Evolutionary conservation across 2,888 invertebrate species (phyloP).

Genomic region (Ceramica pisi): DNA sequence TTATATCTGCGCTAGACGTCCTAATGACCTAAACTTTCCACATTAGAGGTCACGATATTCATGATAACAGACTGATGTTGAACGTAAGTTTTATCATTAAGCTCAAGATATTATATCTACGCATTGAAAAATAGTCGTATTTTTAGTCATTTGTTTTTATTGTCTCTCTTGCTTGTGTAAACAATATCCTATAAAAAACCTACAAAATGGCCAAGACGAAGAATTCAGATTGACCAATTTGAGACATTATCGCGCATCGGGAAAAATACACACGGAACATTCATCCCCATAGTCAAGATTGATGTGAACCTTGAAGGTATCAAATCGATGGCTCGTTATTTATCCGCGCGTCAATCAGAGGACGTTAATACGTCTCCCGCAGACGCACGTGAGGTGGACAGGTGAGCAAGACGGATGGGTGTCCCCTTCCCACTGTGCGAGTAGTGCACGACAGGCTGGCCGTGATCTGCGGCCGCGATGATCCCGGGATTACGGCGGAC

Average conservation of each 20-base stretch:
- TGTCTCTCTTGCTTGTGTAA: too few species aligned
- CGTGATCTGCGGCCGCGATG: slow-evolving; percentile 39
- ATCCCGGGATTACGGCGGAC: slow-evolving; percentile 47
- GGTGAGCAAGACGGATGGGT: slow-evolving; percentile 52
- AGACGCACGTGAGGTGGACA: slow-evolving; percentile 12
- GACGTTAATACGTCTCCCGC: neutral
- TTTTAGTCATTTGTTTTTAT: neutral
- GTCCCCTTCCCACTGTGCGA: neutral
- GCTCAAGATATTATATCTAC: slow-evolving; percentile 2
- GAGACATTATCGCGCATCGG: neutral
- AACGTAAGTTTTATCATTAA: slow-evolving; percentile 4
- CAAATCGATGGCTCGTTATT: slow-evolving; percentile 18
- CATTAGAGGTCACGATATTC: slow-evolving; percentile 25
- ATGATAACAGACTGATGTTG: slow-evolving; percentile 1
- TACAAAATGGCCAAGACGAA: too few species aligned
- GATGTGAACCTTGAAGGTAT: slow-evolving; percentile 20
- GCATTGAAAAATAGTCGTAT: neutral
- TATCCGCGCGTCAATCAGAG: slow-evolving; percentile 28
- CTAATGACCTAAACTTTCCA: slow-evolving; percentile 36
- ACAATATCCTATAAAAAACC: neutral
- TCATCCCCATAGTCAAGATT: slow-evolving; percentile 29
- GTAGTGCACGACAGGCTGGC: slow-evolving; percentile 8
- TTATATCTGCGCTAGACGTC: neutral
- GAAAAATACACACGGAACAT: neutral
- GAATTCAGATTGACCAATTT: neutral